Conservation (phyloP, 64 coral and sea anemone species). For the Cladopsammia gracilis region DNA sequence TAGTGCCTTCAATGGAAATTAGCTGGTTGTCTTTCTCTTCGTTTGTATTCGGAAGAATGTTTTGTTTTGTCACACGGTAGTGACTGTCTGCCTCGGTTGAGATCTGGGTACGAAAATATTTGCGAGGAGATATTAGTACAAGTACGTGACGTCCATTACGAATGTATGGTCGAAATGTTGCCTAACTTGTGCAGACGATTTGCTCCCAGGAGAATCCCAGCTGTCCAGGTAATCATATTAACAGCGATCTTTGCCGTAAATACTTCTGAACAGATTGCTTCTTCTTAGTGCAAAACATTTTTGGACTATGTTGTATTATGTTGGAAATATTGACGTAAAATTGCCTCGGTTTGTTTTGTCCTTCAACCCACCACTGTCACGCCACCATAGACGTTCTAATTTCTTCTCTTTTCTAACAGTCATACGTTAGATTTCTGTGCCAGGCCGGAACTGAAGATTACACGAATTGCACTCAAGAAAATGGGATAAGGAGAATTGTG, state of each 20-base stretch:
- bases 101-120: background rate
- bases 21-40: too few species aligned
- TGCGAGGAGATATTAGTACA: background rate
- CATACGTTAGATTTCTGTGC: background rate
- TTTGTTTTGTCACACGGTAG: too few species aligned
- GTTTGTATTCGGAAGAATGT: too few species aligned
- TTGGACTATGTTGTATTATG: too few species aligned
- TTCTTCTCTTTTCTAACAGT: background rate
- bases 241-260: background rate
- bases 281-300: too few species aligned
- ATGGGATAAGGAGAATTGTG: constrained; percentile 89
- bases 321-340: too few species aligned
- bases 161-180: background rate
- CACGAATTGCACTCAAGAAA: constrained; percentile 79
- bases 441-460: constrained; percentile 11
- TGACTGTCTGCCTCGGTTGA: background rate
- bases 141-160: background rate
- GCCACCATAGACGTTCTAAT: too few species aligned
- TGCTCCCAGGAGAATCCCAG: background rate
- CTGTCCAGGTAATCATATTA: background rate
- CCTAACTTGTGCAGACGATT: background rate
- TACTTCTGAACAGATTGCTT: too few species aligned
- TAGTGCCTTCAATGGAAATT: too few species aligned
- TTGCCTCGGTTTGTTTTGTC: too few species aligned
- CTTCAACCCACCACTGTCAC: background rate